A percentile compares a stretch with the other conserved stretches of the same genome.
Evolutionary conservation across 2,888 invertebrate species (phyloP).

Genomic region (Trissolcus brochymenae): DNA sequence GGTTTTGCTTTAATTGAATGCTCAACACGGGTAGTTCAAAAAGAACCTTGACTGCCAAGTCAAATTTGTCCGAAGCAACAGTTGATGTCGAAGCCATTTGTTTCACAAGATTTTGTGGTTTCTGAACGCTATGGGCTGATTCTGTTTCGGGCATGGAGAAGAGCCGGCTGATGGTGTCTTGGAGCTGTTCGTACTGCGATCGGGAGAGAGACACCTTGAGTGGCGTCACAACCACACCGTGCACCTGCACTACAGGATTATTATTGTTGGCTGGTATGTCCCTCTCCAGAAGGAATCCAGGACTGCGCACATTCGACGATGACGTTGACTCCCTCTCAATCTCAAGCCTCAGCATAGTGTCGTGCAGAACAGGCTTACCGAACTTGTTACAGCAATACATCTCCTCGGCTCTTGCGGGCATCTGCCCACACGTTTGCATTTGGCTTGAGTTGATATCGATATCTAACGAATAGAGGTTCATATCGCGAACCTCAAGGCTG

Average conservation of each 20-base stretch:
- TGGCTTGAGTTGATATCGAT: conserved; percentile 74
- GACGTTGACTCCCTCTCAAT: conserved; percentile 77
- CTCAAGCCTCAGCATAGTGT: conserved; percentile 88
- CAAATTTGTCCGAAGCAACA: conserved; percentile 69
- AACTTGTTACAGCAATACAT: conserved; percentile 85
- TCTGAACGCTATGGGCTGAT: conserved; percentile 70
- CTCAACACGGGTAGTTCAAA: conserved; percentile 87
- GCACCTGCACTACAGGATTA: conserved; percentile 70
- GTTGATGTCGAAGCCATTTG: conserved; percentile 55
- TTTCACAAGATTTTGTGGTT: conserved; percentile 65
- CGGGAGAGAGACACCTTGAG: conserved; percentile 91
- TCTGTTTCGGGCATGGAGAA: conserved; percentile 71
- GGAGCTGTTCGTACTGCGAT: conserved; percentile 91
- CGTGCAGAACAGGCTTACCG: conserved; percentile 92
- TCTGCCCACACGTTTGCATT: conserved; percentile 58
- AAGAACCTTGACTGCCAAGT: conserved; percentile 77
- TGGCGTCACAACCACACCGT: conserved; percentile 88
- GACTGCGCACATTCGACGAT: conserved; percentile 61
- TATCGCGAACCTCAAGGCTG: conserved; percentile 85
- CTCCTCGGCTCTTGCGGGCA: conserved; percentile 80
- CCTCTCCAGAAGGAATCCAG: conserved; percentile 62
- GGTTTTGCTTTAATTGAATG: conserved; percentile 85
- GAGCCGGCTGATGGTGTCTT: conserved; percentile 81
- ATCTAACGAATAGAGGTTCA: conserved; percentile 90
- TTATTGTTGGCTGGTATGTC: conserved; percentile 60